Evolutionary conservation across 2,888 invertebrate genomes (phyloP).

Genomic region (Machimus rusticus): DNA sequence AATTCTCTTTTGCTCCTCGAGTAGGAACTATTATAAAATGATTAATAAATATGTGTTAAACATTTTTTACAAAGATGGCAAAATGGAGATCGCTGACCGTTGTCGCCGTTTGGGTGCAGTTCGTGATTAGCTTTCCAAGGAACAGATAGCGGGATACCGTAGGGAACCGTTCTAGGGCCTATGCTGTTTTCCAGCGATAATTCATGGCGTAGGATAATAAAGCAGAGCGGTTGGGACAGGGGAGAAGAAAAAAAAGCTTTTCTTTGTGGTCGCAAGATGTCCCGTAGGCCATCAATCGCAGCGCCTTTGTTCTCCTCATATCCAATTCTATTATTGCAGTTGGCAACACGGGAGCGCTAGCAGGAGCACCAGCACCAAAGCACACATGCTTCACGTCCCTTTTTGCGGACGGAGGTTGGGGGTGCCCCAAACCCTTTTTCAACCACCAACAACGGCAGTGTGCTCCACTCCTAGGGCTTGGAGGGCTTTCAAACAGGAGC

Average conservation of each 20-base stretch:
- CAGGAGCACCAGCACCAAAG: not conserved
- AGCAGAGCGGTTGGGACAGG: not conserved
- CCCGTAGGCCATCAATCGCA: slow-evolving; percentile 31
- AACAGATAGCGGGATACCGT: not conserved
- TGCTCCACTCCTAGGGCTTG: not conserved
- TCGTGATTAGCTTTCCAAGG: not conserved
- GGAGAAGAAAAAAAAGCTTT: not conserved
- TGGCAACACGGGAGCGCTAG: slow-evolving; percentile 37
- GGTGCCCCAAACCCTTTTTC: not conserved
- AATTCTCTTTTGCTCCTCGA: too few relatives aligned
- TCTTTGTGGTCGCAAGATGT: slow-evolving; percentile 6
- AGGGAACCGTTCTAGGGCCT: not conserved
- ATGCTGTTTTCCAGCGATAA: not conserved
- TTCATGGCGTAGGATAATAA: slow-evolving; percentile 4
- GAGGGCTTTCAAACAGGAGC: not conserved
- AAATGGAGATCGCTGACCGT: not conserved
- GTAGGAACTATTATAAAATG: too few relatives aligned
- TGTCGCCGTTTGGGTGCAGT: not conserved
- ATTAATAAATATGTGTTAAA: too few relatives aligned
- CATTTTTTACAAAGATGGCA: not conserved
- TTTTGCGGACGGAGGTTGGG: not conserved
- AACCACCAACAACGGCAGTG: not conserved
- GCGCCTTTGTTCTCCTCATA: slow-evolving; percentile 30
- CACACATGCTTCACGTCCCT: slow-evolving; percentile 8
- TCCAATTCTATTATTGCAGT: slow-evolving; percentile 43